Evolutionary conservation across 2,888 invertebrate genomes (phyloP).

Genomic region (Cheilosia scutellata): DNA sequence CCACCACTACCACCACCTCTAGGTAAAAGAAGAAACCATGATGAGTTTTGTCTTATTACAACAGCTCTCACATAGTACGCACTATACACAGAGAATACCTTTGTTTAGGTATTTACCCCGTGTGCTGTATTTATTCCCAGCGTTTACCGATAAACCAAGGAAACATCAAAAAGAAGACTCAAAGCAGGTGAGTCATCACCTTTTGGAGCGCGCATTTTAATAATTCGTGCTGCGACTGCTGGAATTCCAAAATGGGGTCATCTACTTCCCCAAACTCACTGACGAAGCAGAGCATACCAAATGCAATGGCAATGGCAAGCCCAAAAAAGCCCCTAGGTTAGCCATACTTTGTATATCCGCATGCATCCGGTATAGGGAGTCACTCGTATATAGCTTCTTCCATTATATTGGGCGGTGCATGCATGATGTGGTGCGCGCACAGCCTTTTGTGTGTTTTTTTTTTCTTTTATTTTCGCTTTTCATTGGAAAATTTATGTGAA

Average conservation of each 20-base stretch:
- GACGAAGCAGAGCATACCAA: conserved; percentile 12
- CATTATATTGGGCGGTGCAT: conserved; percentile 21
- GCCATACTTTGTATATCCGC: conserved; percentile 12
- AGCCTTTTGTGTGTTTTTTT: conserved; percentile 1
- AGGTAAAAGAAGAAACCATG: conserved; percentile 7
- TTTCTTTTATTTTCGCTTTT: conserved; percentile 57
- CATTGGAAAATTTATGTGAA: conserved; percentile 74
- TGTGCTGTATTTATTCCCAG: conserved; percentile 31
- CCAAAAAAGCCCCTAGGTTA: conserved; percentile 48
- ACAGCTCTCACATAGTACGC: not conserved
- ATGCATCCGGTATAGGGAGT: conserved; percentile 51
- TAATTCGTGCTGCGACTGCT: conserved; percentile 42
- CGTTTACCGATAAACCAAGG: conserved; percentile 20
- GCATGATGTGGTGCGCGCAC: conserved; percentile 18
- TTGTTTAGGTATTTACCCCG: conserved; percentile 47
- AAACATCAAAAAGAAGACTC: conserved; percentile 51
- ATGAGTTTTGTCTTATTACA: conserved; percentile 16
- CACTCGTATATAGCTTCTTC: conserved; percentile 28
- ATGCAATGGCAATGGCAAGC: conserved; percentile 48
- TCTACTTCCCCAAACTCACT: conserved; percentile 33
- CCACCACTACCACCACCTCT: not conserved
- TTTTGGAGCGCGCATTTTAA: conserved; percentile 25
- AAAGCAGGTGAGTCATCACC: conserved; percentile 71
- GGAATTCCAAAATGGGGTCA: conserved; percentile 67
- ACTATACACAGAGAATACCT: conserved; percentile 43